phyloP scores from a whole-genome alignment of 1,140 invertebrate genomes.

The Cephus cinctus region DNA sequence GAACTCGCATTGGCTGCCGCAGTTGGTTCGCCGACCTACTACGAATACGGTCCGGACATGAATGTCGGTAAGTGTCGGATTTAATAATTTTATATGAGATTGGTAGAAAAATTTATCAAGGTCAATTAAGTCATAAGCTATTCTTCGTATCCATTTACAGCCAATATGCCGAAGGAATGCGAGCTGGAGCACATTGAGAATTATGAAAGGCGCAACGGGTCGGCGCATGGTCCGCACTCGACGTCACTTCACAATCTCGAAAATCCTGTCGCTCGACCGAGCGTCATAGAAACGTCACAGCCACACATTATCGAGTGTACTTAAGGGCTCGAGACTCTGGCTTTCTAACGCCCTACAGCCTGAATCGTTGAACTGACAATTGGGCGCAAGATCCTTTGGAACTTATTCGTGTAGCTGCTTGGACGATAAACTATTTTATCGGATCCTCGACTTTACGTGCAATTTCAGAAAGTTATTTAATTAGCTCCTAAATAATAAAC shows the following conservation, averaged over 20 bases:
- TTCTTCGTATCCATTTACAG: constrained; percentile 25
- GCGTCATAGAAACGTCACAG: constrained; percentile 81
- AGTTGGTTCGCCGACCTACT: constrained; percentile 62
- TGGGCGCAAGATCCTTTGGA: too few relatives aligned
- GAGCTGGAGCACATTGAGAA: constrained; percentile 50
- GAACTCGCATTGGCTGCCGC: constrained; percentile 74
- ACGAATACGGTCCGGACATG: constrained; percentile 60
- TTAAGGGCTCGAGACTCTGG: too few relatives aligned
- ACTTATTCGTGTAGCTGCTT: too few relatives aligned
- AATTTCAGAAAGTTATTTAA: too few relatives aligned
- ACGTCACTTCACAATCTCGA: constrained; percentile 57
- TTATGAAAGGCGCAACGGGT: constrained; percentile 49
- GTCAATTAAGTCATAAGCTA: not conserved
- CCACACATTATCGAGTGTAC: constrained; percentile 87
- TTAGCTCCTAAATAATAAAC: too few relatives aligned
- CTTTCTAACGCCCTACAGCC: too few relatives aligned
- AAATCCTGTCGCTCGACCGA: constrained; percentile 68
- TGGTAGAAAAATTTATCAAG: too few relatives aligned
- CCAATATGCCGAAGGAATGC: constrained; percentile 50
- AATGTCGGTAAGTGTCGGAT: constrained; percentile 65
- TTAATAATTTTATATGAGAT: not conserved
- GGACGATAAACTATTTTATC: too few relatives aligned
- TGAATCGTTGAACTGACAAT: too few relatives aligned
- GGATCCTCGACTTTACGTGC: too few relatives aligned
- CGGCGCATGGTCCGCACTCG: constrained; percentile 42